Base-by-base conservation (phyloP, 1,140 invertebrate genomes). In the Atta cephalotes region DNA sequence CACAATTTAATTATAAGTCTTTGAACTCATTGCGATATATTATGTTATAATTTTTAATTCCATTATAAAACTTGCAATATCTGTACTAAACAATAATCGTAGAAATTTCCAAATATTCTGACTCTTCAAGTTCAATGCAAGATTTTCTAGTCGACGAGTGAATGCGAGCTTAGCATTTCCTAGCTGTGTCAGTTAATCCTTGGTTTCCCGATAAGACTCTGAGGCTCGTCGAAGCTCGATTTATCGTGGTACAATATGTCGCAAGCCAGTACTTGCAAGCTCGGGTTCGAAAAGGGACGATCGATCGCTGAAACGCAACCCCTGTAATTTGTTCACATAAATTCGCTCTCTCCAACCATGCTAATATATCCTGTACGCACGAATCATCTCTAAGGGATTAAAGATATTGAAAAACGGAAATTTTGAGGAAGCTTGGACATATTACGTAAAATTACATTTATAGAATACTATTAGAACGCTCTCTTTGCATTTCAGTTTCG, bases 301-400 rank as follows among this genome's bases (percentile, higher is more conserved):
- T 90, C 84, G 85, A 90, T 90, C 60, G 87, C 18, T 49, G 53
- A 81, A 62, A 74, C 88, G 76, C 60, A 72, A 65, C 80, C 79
- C 58, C 86, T 60, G 86, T 88, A 90, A 90, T 90, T 90, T 90
- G 89, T 89, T 90, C 88, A 76, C 81, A 88, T 90, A 86, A 82
- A 85, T 90, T 88, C 81, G 68, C 31, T 65, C n/a, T 25, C 25
- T 80, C 45, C 49, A 56, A 49, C 14, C 31, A 68, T 68, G 62
- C 63, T 80, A 80, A 80, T 68, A 53, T 68, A 56, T 80, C 53
- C 14, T 28, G 16, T 16, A 45, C 25, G 39, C 58, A 65, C 35
- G 16, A 78, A 62, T 16, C 9, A 45, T 78, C 18, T 28, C 10
- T 62, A 12, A 49, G 16, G 18, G 49, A 63, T 63, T 63, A 62